These are phyloP conservation scores for Tuberolachnus salignus DNA, from an alignment of 2,888 invertebrate species.

Conservation along the genomic window DNA sequence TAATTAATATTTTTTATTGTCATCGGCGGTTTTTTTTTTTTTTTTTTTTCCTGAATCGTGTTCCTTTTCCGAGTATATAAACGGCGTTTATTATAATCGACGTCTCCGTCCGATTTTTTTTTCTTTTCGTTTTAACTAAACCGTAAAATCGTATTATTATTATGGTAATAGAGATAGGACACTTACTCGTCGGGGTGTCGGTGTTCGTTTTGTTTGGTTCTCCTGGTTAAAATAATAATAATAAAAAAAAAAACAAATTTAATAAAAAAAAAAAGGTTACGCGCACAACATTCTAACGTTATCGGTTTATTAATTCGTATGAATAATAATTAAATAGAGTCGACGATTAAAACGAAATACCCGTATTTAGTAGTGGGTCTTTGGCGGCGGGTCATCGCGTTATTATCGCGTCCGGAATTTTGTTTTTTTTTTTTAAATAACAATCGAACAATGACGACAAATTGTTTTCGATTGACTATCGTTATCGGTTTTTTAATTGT, in stretches of 20 bases:
- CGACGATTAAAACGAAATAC: too few species aligned
- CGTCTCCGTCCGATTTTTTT: not conserved
- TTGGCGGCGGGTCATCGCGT: not conserved
- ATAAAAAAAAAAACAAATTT: not conserved
- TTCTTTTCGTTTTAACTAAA: too few species aligned
- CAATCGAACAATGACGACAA: slow-evolving; percentile 22
- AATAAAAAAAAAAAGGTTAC: not conserved
- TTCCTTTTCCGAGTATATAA: not conserved
- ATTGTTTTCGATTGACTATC: slow-evolving; percentile 8
- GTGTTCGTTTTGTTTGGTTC: not conserved
- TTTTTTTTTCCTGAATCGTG: not conserved
- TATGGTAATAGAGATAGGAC: too few species aligned
- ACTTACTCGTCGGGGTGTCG: not conserved
- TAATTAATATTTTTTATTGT: not conserved
- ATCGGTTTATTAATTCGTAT: too few species aligned
- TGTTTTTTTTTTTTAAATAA: not conserved
- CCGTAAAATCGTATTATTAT: too few species aligned
- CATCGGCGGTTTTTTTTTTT: not conserved
- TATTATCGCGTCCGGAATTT: not conserved
- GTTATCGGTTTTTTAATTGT: slow-evolving; percentile 28
- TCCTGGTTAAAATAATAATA: not conserved
- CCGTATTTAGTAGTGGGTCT: not conserved
- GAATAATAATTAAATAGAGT: too few species aligned
- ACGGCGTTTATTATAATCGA: not conserved
- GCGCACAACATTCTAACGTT: not conserved